Evolutionary conservation across 2,797 vertebrate species (phyloP), one percentile per base, ranked within the genome.

Genomic region (Danio choprae): DNA sequence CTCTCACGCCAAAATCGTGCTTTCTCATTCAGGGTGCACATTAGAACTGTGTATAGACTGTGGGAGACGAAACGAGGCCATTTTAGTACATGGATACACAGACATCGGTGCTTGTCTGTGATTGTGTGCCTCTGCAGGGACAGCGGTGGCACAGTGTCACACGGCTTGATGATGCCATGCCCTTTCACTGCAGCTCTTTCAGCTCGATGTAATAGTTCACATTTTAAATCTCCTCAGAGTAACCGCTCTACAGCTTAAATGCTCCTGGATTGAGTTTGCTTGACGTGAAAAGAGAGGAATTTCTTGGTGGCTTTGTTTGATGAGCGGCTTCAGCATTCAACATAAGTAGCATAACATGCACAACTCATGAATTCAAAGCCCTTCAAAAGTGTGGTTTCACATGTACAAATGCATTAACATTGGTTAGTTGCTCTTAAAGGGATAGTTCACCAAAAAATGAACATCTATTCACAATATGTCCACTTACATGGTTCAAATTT

Each of bases 121-220:
- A 80, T 75, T 60, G 60, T 67, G 67, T 62, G 48, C 67, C 71
- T 64, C 65, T 83, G 69, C 73, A 72, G 51, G 40, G 11, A 20
- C 7, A 56, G n/a, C 18, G 11, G 18, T 72, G 51, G 41, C 38
- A 72, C 16, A 18, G 50, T 70, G 62, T 56, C 38, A 56, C 7
- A 38, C 51, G 46, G 40, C 55, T 62, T 74, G 69, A 68, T 74
- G 70, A 59, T 77, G 59, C 53, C 76, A 62, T 43, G 29, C 60
- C 58, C 63, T 62, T 82, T 77, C 76, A 69, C 48, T 65, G 60
- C 59, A n/a, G 69, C 63, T 59, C n/a, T 65, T 53, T 83, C 64
- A 62, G 40, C 29, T 11, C 75, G 46, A 63, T 77, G 64, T 22
- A 75, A 79, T 60, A 20, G 8, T 51, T 70, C 70, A 71, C 7